Evolutionary conservation across 30 jellyfish, hydroid and myxozoan species (phyloP).

Genomic region (Mastigias papua): DNA sequence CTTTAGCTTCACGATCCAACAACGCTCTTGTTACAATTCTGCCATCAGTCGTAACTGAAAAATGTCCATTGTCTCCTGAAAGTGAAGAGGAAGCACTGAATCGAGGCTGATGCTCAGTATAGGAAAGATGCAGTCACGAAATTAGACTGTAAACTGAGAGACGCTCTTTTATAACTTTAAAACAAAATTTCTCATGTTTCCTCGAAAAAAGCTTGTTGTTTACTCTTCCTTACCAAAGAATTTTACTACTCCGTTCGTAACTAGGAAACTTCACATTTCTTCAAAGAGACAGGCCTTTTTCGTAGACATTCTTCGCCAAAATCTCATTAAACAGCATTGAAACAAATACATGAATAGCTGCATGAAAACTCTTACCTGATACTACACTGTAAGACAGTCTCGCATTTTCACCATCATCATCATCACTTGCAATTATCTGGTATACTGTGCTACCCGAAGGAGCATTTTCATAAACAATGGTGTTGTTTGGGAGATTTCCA

Average conservation of each 20-base stretch:
- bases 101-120: too few relatives aligned
- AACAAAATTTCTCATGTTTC: background rate
- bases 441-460: constrained; percentile 49
- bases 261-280: too few relatives aligned
- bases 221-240: too few relatives aligned
- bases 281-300: too few relatives aligned
- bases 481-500: constrained; percentile 56
- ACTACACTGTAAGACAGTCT: constrained; percentile 35
- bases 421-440: constrained; percentile 60
- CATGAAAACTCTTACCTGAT: constrained; percentile 37
- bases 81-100: background rate
- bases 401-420: constrained; percentile 74
- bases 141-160: too few relatives aligned
- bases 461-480: constrained; percentile 61
- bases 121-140: background rate
- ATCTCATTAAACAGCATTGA: background rate
- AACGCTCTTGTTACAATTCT: constrained; percentile 40
- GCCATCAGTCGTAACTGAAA: constrained; percentile 22
- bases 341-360: background rate
- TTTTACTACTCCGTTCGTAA: too few relatives aligned
- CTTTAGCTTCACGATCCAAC: constrained; percentile 70
- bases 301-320: background rate
- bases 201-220: too few relatives aligned
- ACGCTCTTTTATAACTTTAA: too few relatives aligned
- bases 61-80: constrained; percentile 17